Percentiles rank a stretch among this genome's conserved stretches.
These are phyloP conservation scores for Ophioninae sp. DNA, from an alignment of 2,888 invertebrate genomes.

Conservation along the genomic window DNA sequence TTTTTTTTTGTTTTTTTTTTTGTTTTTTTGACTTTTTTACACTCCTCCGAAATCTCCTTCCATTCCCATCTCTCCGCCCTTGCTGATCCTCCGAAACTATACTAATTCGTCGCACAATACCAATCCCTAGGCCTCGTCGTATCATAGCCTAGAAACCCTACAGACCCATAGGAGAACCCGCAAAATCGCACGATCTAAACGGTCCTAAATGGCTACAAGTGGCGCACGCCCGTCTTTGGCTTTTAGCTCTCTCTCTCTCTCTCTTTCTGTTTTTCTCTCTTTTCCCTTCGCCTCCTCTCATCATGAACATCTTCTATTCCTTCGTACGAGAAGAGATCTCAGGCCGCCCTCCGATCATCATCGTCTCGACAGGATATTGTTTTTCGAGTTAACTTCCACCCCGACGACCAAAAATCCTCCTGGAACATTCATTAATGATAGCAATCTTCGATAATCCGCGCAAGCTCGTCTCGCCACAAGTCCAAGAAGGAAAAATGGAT, in stretches of 20 bases:
- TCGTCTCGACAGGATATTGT: conserved; percentile 70
- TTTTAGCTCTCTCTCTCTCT: neutral
- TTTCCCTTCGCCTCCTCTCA: neutral
- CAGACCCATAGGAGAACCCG: conserved; percentile 26
- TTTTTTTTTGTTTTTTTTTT: conserved; percentile 46
- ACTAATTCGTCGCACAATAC: conserved; percentile 46
- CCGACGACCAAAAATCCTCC: conserved; percentile 57
- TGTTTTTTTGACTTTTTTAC: conserved; percentile 40
- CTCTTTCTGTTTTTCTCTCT: conserved; percentile 6
- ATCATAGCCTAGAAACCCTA: conserved; percentile 18
- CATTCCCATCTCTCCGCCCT: conserved; percentile 39
- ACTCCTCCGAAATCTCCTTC: conserved; percentile 47
- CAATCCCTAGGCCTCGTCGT: conserved; percentile 54
- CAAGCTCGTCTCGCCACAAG: conserved; percentile 47
- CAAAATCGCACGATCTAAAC: conserved; percentile 68
- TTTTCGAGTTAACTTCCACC: conserved; percentile 65
- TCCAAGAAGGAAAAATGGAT: conserved; percentile 8
- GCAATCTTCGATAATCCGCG: conserved; percentile 64
- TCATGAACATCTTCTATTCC: neutral
- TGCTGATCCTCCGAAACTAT: conserved; percentile 16
- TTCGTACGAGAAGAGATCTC: conserved; percentile 8
- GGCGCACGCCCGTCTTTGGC: conserved; percentile 35
- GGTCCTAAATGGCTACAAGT: conserved; percentile 68
- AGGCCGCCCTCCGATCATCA: conserved; percentile 18
- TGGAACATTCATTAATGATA: conserved; percentile 66